Evolutionary conservation across 2,797 vertebrate species (phyloP), one percentile per base, ranked within the genome.

Genomic region (Adelosebastes latens): DNA sequence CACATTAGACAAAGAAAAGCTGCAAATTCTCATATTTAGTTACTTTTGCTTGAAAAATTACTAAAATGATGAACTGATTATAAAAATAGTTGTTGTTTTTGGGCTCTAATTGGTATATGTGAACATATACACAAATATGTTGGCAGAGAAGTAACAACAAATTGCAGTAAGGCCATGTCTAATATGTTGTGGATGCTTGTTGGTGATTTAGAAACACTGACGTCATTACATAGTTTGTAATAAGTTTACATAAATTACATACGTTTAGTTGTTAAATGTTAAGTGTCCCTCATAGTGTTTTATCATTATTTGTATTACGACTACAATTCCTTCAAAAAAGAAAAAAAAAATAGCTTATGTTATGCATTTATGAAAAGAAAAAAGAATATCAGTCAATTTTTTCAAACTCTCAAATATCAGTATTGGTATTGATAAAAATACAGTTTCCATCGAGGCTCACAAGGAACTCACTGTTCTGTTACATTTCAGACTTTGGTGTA

Each of bases 401-500:
- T 62, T 53, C 49, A 53, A 53, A 49, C 13, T 25, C 12, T 56
- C 55, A 29, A 52, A 46, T 27, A 27, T 65, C 24, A 29, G 34
- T 25, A 13, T 49, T 2, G 1, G 67, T 36, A 36, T 56, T 46
- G 36, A 34, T 61, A 39, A 62, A 56, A 67, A 53, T 22, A 34
- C 16, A 55, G 22, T n/a, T 27, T 68, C 8, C 12, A 24, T 66
- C 7, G 4, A 20, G 56, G 16, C 42, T 32, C 7, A 22, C 9
- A 56, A 73, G 20, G 32, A 64, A 52, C 11, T 53, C 7, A 13
- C 11, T 46, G 63, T 64, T 69, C 56, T 62, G 53, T 64, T 42
- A 56, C 61, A 63, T 79, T 65, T 81, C 27, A 52, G 49, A 58
- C 25, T n/a, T 53, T 8, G 20, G 34, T 75, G 49, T 64, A 58